Base-by-base conservation (phyloP, 2,888 invertebrate species). In the Agrotis clavis region DNA sequence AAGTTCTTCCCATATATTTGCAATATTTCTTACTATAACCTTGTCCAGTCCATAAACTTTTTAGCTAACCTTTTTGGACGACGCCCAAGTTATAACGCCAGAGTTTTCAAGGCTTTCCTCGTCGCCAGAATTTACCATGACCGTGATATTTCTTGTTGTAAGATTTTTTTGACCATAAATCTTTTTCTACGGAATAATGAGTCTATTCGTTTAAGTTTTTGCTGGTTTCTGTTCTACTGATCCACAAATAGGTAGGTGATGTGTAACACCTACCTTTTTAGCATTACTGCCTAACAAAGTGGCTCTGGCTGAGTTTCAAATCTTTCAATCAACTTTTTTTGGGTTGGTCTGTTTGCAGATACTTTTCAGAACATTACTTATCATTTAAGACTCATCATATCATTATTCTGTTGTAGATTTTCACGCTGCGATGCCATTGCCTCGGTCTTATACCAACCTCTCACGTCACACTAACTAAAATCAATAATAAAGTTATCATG, bases 11-110 rank as follows among this genome's bases (percentile, higher is more conserved):
- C 70, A 70, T 70, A 75, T 60, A 63, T 68, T 74, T 61, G 61
- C 64, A 65, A 61, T 79, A 71, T 71, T 63, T 67, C 60, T 56
- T 47, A 61, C 45, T 69, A 56, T 72, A 77, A 73, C 73, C 81
- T 81, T 77, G 68, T 56, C 21, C 60, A 73, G 45, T 61, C 35
- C 67, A 69, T 77, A 77, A 81, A 77, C 47, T 81, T 73, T 76
- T 69, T 19, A 66, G 54, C 54, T 61, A 67, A 75, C 67, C 71
- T 67, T 76, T 75, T 80, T 80, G 79, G 79, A 81, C 53, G 48
- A 30, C 45, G 53, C 63, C 79, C 81, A 80, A 80, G 56, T 60
- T 59, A 57, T 18, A n/a, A 54, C 30, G 67, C 66, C 56, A 72
- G 54, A 54, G 47, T 67, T 69, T 77, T 77, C 77, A 77, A 69